Percentiles rank a stretch among this genome's conserved stretches.
Evolutionary conservation across 2,113 vertebrate genomes (phyloP).

Genomic region (Spizaetus ornatus): DNA sequence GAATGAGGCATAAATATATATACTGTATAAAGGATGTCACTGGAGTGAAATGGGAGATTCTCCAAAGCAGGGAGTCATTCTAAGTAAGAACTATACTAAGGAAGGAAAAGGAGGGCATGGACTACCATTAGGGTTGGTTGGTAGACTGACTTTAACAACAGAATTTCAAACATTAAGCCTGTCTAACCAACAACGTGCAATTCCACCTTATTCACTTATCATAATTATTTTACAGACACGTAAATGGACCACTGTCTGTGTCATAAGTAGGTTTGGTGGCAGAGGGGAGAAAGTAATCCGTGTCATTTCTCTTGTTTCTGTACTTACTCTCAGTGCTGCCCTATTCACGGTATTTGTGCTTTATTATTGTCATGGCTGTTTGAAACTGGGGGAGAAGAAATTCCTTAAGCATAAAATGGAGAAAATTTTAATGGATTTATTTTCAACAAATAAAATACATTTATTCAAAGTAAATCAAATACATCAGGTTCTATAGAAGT

Average conservation of each 20-base stretch:
- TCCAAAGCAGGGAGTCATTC: neutral
- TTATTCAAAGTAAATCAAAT: neutral
- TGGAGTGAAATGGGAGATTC: neutral
- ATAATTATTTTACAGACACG: neutral
- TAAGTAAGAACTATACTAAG: neutral
- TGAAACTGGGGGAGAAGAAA: neutral
- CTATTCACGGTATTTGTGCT: neutral
- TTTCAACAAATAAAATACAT: neutral
- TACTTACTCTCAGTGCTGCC: neutral
- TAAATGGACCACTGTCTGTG: neutral
- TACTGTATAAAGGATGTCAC: neutral
- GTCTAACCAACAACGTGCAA: neutral
- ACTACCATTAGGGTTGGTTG: neutral
- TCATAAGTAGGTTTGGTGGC: neutral
- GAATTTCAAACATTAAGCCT: neutral
- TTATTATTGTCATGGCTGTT: neutral
- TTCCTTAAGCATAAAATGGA: neutral
- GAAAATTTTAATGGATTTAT: neutral
- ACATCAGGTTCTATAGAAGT: neutral
- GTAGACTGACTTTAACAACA: neutral
- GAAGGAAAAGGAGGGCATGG: neutral
- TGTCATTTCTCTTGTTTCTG: neutral
- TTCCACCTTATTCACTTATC: neutral
- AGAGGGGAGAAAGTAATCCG: neutral
- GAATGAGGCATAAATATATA: neutral